Evolutionary conservation across 2,113 vertebrate genomes (phyloP).

Genomic region (Centrocercus urophasianus): DNA sequence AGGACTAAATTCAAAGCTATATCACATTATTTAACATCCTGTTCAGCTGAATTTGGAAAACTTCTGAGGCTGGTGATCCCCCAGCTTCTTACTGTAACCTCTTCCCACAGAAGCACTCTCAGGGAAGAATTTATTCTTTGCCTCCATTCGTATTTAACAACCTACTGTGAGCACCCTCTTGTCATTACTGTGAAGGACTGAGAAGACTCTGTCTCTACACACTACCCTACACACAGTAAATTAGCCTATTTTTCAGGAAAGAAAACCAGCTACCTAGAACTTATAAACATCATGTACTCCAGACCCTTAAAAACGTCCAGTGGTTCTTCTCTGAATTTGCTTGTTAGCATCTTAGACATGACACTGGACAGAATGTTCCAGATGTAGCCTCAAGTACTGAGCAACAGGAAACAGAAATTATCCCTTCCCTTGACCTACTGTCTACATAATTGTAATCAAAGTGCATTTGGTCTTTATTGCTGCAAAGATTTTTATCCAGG

Average conservation of each 20-base stretch:
- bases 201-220: not conserved
- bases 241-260: not conserved
- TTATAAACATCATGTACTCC: not conserved
- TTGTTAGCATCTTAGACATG: not conserved
- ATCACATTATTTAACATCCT: conserved; percentile 1
- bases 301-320: not conserved
- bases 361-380: not conserved
- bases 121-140: not conserved
- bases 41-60: conserved; percentile 10
- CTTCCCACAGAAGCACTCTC: not conserved
- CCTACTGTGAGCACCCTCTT: fast-evolving
- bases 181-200: not conserved
- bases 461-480: not conserved
- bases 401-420: not conserved
- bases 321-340: not conserved
- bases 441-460: not conserved
- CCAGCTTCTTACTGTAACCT: not conserved
- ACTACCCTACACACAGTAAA: not conserved
- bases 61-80: not conserved
- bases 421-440: not conserved
- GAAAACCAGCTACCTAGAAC: not conserved
- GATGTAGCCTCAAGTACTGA: not conserved
- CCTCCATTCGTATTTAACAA: not conserved
- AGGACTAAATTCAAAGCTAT: not conserved
- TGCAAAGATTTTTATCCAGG: not conserved